These are phyloP conservation scores for Daktulosphaira vitifoliae DNA, from an alignment of 1,140 invertebrate species.

Conservation along the genomic window DNA sequence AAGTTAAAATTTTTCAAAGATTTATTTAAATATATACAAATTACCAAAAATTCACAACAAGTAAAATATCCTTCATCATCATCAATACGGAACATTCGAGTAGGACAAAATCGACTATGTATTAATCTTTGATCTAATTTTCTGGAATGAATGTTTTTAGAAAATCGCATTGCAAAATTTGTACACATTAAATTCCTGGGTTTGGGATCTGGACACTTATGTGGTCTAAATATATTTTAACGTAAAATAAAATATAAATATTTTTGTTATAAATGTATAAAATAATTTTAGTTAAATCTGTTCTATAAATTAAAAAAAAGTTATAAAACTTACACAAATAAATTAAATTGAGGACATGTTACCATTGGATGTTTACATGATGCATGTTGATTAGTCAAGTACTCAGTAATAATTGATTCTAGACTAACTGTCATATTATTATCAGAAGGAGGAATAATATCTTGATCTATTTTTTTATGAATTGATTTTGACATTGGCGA, in stretches of 20 bases:
- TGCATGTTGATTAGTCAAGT: constrained; percentile 91
- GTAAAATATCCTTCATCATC: constrained; percentile 74
- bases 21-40: constrained; percentile 41
- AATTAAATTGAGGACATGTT: constrained; percentile 81
- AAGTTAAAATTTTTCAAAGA: not conserved
- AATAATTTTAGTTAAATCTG: constrained; percentile 7
- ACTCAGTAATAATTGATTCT: constrained; percentile 90
- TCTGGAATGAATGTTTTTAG: constrained; percentile 48
- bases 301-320: not conserved
- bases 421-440: constrained; percentile 43
- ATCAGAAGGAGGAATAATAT: not conserved
- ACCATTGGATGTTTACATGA: constrained; percentile 86
- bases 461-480: constrained; percentile 28
- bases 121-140: constrained; percentile 69
- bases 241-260: constrained; percentile 24
- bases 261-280: no score
- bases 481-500: constrained; percentile 24
- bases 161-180: constrained; percentile 59
- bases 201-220: constrained; percentile 85
- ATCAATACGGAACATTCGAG: constrained; percentile 64
- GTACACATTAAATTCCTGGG: constrained; percentile 58
- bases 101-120: constrained; percentile 83
- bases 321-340: constrained; percentile 58
- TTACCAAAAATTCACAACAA: constrained; percentile 66
- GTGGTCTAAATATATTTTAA: constrained; percentile 59